Evolutionary conservation across 2,888 invertebrate genomes (phyloP).

Genomic region (Endotricha flammealis): DNA sequence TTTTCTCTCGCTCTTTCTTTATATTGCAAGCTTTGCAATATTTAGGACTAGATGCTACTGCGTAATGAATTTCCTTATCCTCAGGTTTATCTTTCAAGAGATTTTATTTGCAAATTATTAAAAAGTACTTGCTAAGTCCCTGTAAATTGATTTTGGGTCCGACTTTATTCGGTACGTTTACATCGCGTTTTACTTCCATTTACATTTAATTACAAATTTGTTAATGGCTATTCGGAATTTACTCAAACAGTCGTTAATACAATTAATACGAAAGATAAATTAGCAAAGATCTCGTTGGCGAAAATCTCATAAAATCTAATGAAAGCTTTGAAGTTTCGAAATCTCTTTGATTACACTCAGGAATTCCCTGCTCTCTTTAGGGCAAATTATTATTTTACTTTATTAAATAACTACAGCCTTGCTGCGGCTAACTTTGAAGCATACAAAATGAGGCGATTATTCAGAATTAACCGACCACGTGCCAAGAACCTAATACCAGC

Average conservation of each 20-base stretch:
- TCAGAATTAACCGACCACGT: not conserved
- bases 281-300: constrained; percentile 27
- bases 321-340: constrained; percentile 40
- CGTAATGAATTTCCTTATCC: too few species aligned
- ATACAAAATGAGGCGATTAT: constrained; percentile 24
- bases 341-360: constrained; percentile 33
- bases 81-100: too few species aligned
- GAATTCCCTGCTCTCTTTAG: constrained; percentile 21
- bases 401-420: constrained; percentile 26
- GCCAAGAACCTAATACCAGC: not conserved
- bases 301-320: constrained; percentile 39
- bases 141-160: too few species aligned
- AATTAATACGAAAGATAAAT: constrained; percentile 35
- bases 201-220: constrained; percentile 23
- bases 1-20: too few species aligned
- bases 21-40: too few species aligned
- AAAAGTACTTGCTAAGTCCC: too few species aligned
- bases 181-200: constrained; percentile 1
- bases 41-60: too few species aligned
- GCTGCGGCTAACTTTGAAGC: constrained; percentile 18
- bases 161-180: not conserved
- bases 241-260: constrained; percentile 25
- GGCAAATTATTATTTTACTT: constrained; percentile 25
- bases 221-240: constrained; percentile 20
- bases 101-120: too few species aligned